A percentile compares a stretch with the other conserved stretches of the same genome.
These are phyloP conservation scores for Patagioenas fasciata DNA, from an alignment of 2,113 vertebrate genomes.

Conservation along the genomic window DNA sequence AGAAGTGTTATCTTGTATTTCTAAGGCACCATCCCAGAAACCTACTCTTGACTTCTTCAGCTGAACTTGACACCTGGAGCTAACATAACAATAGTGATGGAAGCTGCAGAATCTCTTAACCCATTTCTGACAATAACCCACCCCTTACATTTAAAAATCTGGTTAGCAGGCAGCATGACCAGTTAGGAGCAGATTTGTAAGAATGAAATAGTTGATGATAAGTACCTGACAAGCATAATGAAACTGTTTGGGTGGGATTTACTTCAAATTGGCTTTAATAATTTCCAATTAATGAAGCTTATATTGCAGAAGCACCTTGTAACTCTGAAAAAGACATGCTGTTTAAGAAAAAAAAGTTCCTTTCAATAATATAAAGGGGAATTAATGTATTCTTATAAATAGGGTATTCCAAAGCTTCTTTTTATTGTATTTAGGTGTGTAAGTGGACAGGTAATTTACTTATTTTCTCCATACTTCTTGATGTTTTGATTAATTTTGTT, in stretches of 20 bases:
- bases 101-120: neutral
- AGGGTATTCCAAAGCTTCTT: neutral
- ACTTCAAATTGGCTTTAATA: neutral
- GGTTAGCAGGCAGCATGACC: too few relatives aligned
- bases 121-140: neutral
- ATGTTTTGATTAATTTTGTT: neutral
- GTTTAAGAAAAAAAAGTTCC: neutral
- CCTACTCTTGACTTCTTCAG: neutral
- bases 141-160: neutral
- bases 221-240: neutral
- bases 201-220: neutral
- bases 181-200: neutral
- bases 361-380: neutral
- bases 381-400: neutral
- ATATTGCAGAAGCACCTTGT: neutral
- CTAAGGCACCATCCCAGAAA: neutral
- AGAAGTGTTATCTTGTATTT: neutral
- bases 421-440: neutral
- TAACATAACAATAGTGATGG: neutral
- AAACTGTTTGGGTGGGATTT: rapidly evolving
- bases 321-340: neutral
- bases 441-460: neutral
- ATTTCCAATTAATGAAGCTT: neutral
- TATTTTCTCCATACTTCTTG: neutral
- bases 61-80: neutral